Evolutionary conservation across 2,113 vertebrate species (phyloP).

Genomic region (Rafetus swinhoei): DNA sequence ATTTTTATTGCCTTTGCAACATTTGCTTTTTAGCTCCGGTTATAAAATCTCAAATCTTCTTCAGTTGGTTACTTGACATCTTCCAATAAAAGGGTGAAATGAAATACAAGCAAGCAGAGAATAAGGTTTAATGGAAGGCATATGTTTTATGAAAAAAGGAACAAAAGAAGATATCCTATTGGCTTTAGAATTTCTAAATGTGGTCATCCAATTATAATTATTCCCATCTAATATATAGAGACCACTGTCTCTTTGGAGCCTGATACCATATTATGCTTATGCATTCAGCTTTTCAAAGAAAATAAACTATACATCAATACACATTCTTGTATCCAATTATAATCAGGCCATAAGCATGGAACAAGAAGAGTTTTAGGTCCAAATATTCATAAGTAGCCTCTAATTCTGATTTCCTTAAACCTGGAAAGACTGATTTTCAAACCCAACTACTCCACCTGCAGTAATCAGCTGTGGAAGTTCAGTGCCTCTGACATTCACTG

Average conservation of each 20-base stretch:
- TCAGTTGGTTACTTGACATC: slow-evolving; percentile 33
- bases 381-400: neutral
- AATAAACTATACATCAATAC: neutral
- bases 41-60: slow-evolving; percentile 51
- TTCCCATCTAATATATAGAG: neutral
- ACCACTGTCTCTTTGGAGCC: neutral
- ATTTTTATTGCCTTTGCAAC: slow-evolving; percentile 55
- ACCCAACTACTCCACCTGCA: neutral
- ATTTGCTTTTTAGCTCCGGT: slow-evolving; percentile 24
- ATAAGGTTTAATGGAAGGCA: neutral
- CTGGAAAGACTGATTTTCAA: neutral
- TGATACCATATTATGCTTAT: neutral
- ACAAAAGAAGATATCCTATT: neutral
- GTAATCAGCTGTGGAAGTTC: neutral
- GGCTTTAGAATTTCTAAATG: neutral
- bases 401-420: neutral
- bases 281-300: neutral
- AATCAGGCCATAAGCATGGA: neutral
- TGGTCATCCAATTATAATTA: neutral
- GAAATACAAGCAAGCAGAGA: slow-evolving; percentile 8
- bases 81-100: slow-evolving; percentile 49
- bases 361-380: fast-evolving
- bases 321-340: neutral
- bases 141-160: slow-evolving; percentile 30
- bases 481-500: neutral